phyloP scores from a whole-genome alignment of 2,888 invertebrate genomes.

The Crepidodera aurea region DNA sequence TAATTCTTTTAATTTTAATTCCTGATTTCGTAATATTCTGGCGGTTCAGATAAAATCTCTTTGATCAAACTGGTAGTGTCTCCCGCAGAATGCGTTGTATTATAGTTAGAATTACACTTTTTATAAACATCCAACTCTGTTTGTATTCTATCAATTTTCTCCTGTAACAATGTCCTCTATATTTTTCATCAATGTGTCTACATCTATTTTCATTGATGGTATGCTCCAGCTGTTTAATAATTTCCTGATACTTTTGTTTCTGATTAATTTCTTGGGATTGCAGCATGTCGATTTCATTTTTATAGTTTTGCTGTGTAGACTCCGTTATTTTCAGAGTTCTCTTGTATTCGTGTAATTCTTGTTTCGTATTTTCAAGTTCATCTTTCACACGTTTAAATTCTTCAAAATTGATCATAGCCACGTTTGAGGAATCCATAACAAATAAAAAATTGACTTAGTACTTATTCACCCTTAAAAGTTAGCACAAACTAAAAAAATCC shows the following conservation, averaged over 20 bases:
- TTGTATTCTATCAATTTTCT: conserved; percentile 36
- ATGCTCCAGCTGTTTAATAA: conserved; percentile 42
- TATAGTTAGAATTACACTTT: conserved; percentile 22
- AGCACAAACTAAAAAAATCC: not conserved
- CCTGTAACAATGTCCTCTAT: conserved; percentile 35
- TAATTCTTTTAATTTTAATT: conserved; percentile 34
- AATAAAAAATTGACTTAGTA: no score
- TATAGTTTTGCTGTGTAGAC: conserved; percentile 47
- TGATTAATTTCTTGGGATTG: conserved; percentile 36
- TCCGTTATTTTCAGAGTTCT: conserved; percentile 44
- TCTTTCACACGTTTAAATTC: no score
- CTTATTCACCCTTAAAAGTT: conserved; percentile 15
- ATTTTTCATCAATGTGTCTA: conserved; percentile 37
- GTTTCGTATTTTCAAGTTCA: conserved; percentile 47
- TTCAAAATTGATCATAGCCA: no score
- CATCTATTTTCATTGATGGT: conserved; percentile 32
- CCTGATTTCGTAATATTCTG: conserved; percentile 27
- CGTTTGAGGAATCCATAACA: no score
- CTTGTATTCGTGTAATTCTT: conserved; percentile 48
- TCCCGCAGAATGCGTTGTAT: conserved; percentile 21
- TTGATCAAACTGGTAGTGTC: conserved; percentile 33
- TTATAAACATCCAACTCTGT: conserved; percentile 30
- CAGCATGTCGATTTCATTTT: conserved; percentile 46
- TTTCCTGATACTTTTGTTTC: conserved; percentile 36
- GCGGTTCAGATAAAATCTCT: conserved; percentile 25